Conservation (phyloP, 2,888 invertebrate species). For the Rambutsinella grinnellia region DNA sequence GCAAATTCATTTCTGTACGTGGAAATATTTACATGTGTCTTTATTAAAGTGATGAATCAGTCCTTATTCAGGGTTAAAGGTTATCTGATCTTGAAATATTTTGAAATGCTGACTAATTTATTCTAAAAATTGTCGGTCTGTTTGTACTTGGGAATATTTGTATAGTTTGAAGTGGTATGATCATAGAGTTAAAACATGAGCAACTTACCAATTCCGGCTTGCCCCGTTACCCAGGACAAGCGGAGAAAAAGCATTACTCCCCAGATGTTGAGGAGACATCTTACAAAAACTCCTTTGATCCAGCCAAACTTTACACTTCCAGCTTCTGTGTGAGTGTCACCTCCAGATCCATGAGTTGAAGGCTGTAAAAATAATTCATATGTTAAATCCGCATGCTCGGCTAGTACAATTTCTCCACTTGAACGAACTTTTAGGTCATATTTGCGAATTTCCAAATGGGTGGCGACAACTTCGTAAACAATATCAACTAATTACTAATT, state of each 20-base stretch:
- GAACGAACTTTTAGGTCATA: background rate
- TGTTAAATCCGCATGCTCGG: background rate
- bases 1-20: too few species aligned
- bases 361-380: slow-evolving; percentile 21
- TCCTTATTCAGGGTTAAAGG: too few species aligned
- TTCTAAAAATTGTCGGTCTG: too few species aligned
- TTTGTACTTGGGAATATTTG: too few species aligned
- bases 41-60: too few species aligned
- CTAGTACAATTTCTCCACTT: background rate
- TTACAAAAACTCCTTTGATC: slow-evolving; percentile 92
- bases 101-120: too few species aligned
- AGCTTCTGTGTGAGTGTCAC: slow-evolving; percentile 69
- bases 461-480: background rate
- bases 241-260: slow-evolving; percentile 98
- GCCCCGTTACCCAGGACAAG: slow-evolving; percentile 93
- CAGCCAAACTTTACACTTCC: slow-evolving; percentile 91
- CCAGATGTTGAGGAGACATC: slow-evolving; percentile 98
- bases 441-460: background rate
- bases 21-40: too few species aligned
- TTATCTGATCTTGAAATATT: too few species aligned
- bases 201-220: slow-evolving; percentile 86
- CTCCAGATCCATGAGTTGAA: slow-evolving; percentile 65
- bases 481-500: background rate
- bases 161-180: too few species aligned
- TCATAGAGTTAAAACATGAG: background rate